A percentile compares a stretch with the other conserved stretches of the same genome.
phyloP scores from a whole-genome alignment of 30 jellyfish, hydroid and myxozoan species.

The Cassiopea andromeda region DNA sequence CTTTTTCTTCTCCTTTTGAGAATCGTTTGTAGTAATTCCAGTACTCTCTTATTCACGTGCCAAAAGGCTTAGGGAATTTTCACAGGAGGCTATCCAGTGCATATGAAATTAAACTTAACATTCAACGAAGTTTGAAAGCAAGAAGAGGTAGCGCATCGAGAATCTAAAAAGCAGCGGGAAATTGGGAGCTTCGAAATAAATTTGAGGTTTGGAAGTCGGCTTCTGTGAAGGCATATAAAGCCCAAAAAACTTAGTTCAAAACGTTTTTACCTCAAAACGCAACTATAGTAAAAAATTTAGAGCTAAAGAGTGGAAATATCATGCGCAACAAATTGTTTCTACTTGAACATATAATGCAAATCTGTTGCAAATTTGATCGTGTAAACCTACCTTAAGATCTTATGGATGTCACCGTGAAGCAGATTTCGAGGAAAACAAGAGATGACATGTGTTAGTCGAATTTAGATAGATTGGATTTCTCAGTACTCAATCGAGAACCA shows the following conservation, averaged over 20 bases:
- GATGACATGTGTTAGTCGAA: too few relatives aligned
- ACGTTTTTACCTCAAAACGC: neutral
- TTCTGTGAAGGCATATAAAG: neutral
- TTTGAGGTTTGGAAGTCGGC: neutral
- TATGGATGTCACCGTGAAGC: too few relatives aligned
- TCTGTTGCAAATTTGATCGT: neutral
- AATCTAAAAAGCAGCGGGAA: neutral
- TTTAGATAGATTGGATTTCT: too few relatives aligned
- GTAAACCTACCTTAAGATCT: neutral
- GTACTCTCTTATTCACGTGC: too few relatives aligned
- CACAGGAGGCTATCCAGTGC: too few relatives aligned
- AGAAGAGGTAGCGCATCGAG: neutral
- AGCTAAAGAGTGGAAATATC: neutral
- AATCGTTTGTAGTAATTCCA: too few relatives aligned
- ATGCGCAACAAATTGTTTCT: neutral
- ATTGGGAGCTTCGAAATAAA: neutral
- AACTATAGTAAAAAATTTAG: neutral
- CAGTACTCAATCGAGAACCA: too few relatives aligned
- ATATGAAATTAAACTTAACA: too few relatives aligned
- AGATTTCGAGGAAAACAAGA: too few relatives aligned
- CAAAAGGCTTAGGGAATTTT: too few relatives aligned
- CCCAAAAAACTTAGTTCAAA: neutral
- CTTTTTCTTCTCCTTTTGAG: too few relatives aligned
- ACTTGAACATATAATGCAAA: neutral
- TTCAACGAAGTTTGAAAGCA: neutral